Evolutionary conservation across 2,113 vertebrate genomes (phyloP).

Genomic region (Upupa epops): DNA sequence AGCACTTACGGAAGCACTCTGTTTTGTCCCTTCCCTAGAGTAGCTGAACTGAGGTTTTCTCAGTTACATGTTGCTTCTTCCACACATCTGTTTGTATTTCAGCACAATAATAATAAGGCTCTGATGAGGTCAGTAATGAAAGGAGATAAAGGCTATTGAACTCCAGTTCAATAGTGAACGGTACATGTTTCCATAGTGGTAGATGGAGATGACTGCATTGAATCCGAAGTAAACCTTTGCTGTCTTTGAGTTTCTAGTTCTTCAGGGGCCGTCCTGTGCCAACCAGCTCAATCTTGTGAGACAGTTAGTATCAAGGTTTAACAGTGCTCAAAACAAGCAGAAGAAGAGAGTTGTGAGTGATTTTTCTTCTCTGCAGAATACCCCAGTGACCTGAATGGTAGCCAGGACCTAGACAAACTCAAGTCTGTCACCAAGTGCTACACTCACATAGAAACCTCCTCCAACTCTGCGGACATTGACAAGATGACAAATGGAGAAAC

Average conservation of each 20-base stretch:
- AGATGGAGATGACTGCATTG: neutral
- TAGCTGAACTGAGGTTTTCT: neutral
- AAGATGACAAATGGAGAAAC: conserved; percentile 97
- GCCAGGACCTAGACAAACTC: conserved; percentile 87
- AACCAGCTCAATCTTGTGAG: neutral
- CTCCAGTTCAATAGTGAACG: neutral
- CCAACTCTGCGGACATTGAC: conserved; percentile 87
- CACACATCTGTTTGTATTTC: neutral
- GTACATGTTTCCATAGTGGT: neutral
- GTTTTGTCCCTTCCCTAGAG: neutral
- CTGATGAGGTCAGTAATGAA: neutral
- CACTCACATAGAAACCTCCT: conserved; percentile 91
- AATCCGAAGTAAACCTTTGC: neutral
- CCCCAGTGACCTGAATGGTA: conserved; percentile 82
- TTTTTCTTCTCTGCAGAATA: conserved; percentile 64
- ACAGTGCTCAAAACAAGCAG: neutral
- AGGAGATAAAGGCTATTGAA: neutral
- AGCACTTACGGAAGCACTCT: neutral
- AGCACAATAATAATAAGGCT: neutral
- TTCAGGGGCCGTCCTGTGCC: neutral
- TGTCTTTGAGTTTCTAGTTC: neutral
- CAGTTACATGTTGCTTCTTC: neutral
- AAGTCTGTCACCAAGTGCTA: conserved; percentile 93
- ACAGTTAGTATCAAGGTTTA: neutral
- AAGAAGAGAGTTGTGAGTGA: neutral